These are phyloP conservation scores for Sander lucioperca DNA, from an alignment of 2,113 vertebrate genomes.

Conservation along the genomic window DNA sequence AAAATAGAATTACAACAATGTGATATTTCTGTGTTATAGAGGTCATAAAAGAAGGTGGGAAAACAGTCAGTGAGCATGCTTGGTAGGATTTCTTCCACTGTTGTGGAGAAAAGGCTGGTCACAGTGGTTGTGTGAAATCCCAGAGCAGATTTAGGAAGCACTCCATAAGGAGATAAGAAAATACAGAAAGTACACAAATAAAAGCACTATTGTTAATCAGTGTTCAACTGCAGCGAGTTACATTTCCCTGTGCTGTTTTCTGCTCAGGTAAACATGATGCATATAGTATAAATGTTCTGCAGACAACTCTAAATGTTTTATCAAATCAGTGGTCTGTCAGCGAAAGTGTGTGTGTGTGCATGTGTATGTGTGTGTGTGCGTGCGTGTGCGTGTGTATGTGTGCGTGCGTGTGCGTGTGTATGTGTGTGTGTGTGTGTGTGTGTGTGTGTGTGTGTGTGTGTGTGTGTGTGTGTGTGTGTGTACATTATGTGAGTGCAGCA, in stretches of 20 bases:
- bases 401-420: constrained; percentile 22
- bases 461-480: constrained; percentile 32
- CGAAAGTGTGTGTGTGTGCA: constrained; percentile 37
- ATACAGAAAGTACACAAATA: constrained; percentile 10
- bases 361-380: constrained; percentile 47
- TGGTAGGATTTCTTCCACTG: constrained; percentile 21
- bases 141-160: constrained; percentile 16
- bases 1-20: constrained; percentile 71
- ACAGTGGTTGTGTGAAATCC: constrained; percentile 49
- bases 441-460: constrained; percentile 24
- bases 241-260: not conserved
- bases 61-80: not conserved
- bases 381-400: constrained; percentile 47
- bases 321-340: constrained; percentile 42
- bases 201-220: constrained; percentile 29
- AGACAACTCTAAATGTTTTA: constrained; percentile 31
- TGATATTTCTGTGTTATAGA: constrained; percentile 57
- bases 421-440: constrained; percentile 26
- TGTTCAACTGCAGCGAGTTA: constrained; percentile 3
- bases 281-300: constrained; percentile 11
- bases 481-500: constrained; percentile 73
- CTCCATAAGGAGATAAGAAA: constrained; percentile 13
- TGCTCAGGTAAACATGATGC: constrained; percentile 27
- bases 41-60: constrained; percentile 36
- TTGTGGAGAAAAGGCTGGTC: constrained; percentile 39